Percentiles rank a stretch among this genome's conserved stretches.
These are phyloP conservation scores for Sarcophaga peregrina DNA, from an alignment of 1,140 invertebrate species.

Conservation along the genomic window DNA sequence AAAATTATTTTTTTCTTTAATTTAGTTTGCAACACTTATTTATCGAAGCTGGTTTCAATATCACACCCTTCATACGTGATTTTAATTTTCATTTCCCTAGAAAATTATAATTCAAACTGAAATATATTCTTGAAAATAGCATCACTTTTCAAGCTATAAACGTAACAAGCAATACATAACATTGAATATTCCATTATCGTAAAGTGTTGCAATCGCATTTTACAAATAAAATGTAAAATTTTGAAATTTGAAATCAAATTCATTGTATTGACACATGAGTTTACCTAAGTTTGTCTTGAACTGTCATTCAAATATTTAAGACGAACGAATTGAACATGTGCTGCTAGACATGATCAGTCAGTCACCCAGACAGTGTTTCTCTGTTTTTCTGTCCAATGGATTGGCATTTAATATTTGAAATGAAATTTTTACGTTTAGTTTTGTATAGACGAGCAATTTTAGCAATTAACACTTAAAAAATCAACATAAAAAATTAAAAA, in stretches of 20 bases:
- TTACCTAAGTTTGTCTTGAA: too few relatives aligned
- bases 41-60: not conserved
- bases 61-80: not conserved
- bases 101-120: not conserved
- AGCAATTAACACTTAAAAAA: conserved; percentile 36
- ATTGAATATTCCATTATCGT: conserved; percentile 1
- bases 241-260: not conserved
- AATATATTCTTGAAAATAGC: not conserved
- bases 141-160: not conserved
- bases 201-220: not conserved
- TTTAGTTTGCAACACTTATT: too few relatives aligned
- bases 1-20: too few relatives aligned
- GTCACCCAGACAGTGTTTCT: not conserved
- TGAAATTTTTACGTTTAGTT: not conserved
- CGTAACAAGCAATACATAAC: not conserved
- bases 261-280: too few relatives aligned
- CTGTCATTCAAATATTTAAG: too few relatives aligned
- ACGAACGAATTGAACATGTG: too few relatives aligned
- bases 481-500: too few relatives aligned
- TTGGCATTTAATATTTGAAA: not conserved
- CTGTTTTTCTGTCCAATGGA: not conserved
- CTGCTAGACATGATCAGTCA: not conserved
- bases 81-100: not conserved
- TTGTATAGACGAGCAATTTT: conserved; percentile 24
- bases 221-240: not conserved